phyloP scores from a whole-genome alignment of 1,140 invertebrate species.

The Drosophila oshimai region DNA sequence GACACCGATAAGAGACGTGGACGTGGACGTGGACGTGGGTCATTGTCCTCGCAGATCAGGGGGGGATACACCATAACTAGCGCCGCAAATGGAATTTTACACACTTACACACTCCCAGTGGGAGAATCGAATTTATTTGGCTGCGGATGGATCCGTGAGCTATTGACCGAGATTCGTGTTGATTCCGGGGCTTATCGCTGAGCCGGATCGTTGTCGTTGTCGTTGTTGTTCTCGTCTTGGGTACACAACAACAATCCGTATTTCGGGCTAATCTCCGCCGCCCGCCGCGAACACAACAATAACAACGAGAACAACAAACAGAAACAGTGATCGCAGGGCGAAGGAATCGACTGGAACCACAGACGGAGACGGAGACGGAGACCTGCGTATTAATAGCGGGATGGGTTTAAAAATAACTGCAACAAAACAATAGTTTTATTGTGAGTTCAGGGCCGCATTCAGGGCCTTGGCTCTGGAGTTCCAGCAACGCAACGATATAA shows the following conservation, averaged over 20 bases:
- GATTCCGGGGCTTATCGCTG: background rate
- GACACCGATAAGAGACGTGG: constrained; percentile 23
- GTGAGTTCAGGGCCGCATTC: background rate
- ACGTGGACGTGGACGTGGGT: no score
- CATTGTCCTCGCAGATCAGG: constrained; percentile 21
- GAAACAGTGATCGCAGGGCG: background rate
- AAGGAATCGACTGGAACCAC: background rate
- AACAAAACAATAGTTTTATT: background rate
- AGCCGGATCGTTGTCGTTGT: background rate
- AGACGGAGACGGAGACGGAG: no score
- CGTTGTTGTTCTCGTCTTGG: background rate
- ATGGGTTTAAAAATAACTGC: constrained; percentile 1
- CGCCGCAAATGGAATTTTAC: constrained; percentile 4
- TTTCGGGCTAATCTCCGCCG: background rate
- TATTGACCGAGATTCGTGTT: background rate
- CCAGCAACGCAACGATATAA: no score
- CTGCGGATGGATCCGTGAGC: constrained; percentile 1
- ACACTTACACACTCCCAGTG: constrained; percentile 1
- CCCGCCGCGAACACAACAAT: no score
- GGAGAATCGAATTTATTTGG: constrained; percentile 16
- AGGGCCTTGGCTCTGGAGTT: no score
- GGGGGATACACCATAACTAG: constrained; percentile 9
- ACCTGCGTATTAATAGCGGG: constrained; percentile 1
- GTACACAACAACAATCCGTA: background rate
- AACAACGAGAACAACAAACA: background rate